phyloP scores from a whole-genome alignment of 2,888 invertebrate species.

The Cantharis rustica region DNA sequence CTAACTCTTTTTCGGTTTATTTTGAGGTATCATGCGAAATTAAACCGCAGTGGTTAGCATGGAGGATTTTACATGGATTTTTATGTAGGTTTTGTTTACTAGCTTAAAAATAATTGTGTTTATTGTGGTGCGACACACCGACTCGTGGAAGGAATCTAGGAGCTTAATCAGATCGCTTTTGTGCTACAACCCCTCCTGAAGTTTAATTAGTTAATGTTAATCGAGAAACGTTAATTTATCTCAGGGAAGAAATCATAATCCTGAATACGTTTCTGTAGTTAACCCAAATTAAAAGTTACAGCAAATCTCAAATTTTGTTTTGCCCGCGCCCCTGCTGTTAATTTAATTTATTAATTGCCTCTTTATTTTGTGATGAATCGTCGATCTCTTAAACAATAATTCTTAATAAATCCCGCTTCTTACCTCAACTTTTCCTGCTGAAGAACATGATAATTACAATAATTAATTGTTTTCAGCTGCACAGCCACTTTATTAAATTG shows the following conservation, averaged over 20 bases:
- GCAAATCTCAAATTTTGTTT: neutral
- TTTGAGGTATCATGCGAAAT: no score
- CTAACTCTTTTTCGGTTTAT: no score
- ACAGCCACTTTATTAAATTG: neutral
- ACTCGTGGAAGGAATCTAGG: neutral
- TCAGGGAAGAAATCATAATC: neutral
- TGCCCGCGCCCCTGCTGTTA: neutral
- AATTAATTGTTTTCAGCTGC: neutral
- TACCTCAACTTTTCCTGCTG: neutral
- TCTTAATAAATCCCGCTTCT: conserved; percentile 8
- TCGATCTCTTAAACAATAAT: conserved; percentile 5
- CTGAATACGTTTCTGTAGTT: neutral
- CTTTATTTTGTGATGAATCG: conserved; percentile 10
- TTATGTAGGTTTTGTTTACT: no score
- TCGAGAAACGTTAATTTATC: neutral
- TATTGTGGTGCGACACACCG: neutral
- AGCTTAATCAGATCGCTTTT: neutral
- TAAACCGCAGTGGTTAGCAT: no score
- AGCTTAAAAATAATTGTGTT: no score
- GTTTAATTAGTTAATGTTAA: neutral
- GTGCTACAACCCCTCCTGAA: neutral
- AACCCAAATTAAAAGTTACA: neutral
- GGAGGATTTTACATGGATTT: no score
- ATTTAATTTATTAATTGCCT: conserved; percentile 16
- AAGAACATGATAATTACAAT: neutral